phyloP scores from a whole-genome alignment of 2,113 vertebrate genomes.

The Eclectus roratus region DNA sequence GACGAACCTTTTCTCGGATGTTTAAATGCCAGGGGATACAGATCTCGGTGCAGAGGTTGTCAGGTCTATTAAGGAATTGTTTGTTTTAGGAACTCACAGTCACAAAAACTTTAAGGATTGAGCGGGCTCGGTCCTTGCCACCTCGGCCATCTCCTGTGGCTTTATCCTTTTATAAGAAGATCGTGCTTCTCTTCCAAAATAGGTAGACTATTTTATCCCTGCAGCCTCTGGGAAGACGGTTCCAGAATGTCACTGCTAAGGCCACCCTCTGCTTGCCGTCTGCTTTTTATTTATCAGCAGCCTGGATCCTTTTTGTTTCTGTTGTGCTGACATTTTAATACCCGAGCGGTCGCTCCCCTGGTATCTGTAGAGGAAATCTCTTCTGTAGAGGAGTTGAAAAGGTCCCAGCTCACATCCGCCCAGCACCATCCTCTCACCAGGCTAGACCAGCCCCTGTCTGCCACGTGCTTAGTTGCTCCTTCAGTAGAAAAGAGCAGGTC shows the following conservation, averaged over 20 bases:
- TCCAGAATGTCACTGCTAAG: slow-evolving; percentile 19
- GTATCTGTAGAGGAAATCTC: neutral
- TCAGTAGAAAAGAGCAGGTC: neutral
- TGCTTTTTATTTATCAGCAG: slow-evolving; percentile 8
- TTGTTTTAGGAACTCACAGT: slow-evolving; percentile 13
- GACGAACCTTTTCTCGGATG: neutral
- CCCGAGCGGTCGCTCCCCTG: neutral
- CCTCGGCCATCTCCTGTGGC: slow-evolving; percentile 9
- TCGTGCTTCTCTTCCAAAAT: slow-evolving; percentile 25
- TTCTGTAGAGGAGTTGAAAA: neutral
- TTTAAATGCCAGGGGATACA: neutral
- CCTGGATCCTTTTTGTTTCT: neutral
- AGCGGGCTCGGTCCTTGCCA: neutral
- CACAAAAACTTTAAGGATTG: slow-evolving; percentile 28
- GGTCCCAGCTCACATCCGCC: neutral
- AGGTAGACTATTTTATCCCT: slow-evolving; percentile 19
- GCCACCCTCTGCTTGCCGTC: neutral
- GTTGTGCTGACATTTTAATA: neutral
- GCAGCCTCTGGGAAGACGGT: neutral
- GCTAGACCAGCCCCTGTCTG: neutral
- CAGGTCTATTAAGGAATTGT: neutral
- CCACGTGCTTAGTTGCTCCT: neutral
- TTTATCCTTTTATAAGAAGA: slow-evolving; percentile 43
- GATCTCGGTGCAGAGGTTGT: neutral
- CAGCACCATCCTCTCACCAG: neutral